These are phyloP conservation scores for Penaeus japonicus DNA, from an alignment of 1,140 invertebrate genomes.

Conservation along the genomic window DNA sequence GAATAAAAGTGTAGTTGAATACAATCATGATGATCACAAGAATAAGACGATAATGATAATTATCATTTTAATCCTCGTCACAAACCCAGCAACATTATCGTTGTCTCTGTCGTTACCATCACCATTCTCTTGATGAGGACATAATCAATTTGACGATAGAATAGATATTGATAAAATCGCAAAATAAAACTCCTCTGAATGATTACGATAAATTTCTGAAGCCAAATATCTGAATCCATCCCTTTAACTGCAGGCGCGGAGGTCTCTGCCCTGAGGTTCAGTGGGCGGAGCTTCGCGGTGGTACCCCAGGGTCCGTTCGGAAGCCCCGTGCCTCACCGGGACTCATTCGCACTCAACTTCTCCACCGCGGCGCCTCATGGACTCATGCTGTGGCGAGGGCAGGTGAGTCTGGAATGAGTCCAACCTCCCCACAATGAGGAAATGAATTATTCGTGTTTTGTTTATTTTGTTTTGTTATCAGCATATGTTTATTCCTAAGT, in stretches of 20 bases:
- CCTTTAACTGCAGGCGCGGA: neutral
- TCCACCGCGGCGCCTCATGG: conserved; percentile 13
- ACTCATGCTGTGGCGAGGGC: conserved; percentile 31
- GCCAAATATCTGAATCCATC: no score
- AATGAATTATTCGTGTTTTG: no score
- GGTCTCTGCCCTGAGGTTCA: neutral
- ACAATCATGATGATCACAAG: neutral
- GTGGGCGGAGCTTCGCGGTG: conserved; percentile 16
- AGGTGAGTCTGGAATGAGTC: neutral
- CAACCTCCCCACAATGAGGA: neutral
- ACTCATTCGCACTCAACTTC: conserved; percentile 32
- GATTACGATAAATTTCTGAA: no score
- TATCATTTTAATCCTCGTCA: neutral
- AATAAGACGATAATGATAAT: neutral
- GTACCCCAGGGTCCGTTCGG: neutral
- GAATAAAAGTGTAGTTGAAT: neutral
- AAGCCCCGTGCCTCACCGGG: neutral
- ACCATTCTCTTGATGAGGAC: neutral
- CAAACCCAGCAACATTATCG: neutral
- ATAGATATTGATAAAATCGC: neutral
- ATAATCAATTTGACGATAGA: neutral
- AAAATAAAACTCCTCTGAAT: no score
- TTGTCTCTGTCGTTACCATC: neutral
- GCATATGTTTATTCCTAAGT: no score
- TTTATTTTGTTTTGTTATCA: no score